Evolutionary conservation across 2,888 invertebrate species (phyloP).

Genomic region (Tanytarsus gracilentus): DNA sequence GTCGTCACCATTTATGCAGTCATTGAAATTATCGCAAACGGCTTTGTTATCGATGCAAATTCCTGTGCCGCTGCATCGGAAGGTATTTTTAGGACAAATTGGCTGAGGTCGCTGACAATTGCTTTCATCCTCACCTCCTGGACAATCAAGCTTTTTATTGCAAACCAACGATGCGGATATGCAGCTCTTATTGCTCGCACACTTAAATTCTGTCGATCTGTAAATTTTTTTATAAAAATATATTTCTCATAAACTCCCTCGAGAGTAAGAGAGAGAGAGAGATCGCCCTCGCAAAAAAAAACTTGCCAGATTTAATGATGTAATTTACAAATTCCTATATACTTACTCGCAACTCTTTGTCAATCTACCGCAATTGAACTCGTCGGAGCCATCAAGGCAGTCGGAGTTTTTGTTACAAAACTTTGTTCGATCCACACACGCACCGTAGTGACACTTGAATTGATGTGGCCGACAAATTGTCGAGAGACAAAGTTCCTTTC

Average conservation of each 20-base stretch:
- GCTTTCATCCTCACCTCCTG: slow-evolving; percentile 34
- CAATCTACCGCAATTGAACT: slow-evolving; percentile 33
- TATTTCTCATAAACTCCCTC: too few species aligned
- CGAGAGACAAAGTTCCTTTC: slow-evolving; percentile 32
- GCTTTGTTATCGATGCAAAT: slow-evolving; percentile 32
- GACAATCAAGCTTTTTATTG: slow-evolving; percentile 33
- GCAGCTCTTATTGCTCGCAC: slow-evolving; percentile 32
- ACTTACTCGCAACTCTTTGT: slow-evolving; percentile 32
- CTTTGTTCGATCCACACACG: slow-evolving; percentile 34
- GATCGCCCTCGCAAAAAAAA: background rate
- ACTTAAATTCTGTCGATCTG: slow-evolving; percentile 33
- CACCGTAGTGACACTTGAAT: slow-evolving; percentile 39
- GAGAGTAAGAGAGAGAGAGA: background rate
- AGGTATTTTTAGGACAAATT: slow-evolving; percentile 33
- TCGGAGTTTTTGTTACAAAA: slow-evolving; percentile 36
- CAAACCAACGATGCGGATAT: slow-evolving; percentile 32
- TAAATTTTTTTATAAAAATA: slow-evolving; percentile 4
- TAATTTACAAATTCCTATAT: slow-evolving; percentile 3
- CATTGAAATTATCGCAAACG: slow-evolving; percentile 32
- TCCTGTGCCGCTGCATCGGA: slow-evolving; percentile 33
- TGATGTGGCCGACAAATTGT: slow-evolving; percentile 33
- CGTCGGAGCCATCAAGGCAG: slow-evolving; percentile 36
- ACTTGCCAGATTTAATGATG: background rate
- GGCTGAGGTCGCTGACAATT: slow-evolving; percentile 32
- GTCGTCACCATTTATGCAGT: slow-evolving; percentile 34